Percentiles rank a stretch among this genome's conserved stretches.
These are phyloP conservation scores for Onychorhynchus coronatus DNA, from an alignment of 2,113 vertebrate genomes.

Conservation along the genomic window DNA sequence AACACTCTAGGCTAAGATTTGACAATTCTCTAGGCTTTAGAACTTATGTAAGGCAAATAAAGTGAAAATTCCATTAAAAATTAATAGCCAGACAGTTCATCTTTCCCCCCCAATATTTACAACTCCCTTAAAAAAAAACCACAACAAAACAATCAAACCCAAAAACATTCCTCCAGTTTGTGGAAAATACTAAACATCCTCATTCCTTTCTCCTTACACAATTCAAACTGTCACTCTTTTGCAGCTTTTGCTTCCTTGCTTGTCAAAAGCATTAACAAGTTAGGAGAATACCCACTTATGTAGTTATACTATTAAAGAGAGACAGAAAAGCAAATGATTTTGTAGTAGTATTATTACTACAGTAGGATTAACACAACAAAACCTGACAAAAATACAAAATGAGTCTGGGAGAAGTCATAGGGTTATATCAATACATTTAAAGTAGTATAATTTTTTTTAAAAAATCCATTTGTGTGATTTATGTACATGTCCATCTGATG, in stretches of 20 bases:
- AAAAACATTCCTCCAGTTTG: neutral
- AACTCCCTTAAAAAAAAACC: neutral
- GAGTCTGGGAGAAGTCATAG: neutral
- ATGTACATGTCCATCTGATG: constrained; percentile 33
- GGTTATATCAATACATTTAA: neutral
- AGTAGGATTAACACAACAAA: constrained; percentile 16
- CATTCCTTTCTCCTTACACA: neutral
- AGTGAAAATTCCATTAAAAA: neutral
- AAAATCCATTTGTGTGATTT: neutral
- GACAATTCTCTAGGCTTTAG: neutral
- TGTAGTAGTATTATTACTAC: constrained; percentile 44
- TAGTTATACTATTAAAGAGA: neutral
- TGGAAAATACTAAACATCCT: neutral
- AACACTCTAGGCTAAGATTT: neutral
- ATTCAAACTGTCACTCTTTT: neutral
- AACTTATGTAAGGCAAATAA: neutral
- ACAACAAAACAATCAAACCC: neutral
- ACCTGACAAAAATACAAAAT: neutral
- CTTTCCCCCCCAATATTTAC: neutral
- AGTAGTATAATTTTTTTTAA: neutral
- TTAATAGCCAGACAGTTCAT: neutral
- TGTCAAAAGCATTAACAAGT: constrained; percentile 11
- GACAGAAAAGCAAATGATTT: neutral
- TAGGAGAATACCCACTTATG: neutral
- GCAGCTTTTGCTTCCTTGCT: constrained; percentile 14